phyloP scores from a whole-genome alignment of 2,888 invertebrate species.

The Scelioninae gen. 1 region DNA sequence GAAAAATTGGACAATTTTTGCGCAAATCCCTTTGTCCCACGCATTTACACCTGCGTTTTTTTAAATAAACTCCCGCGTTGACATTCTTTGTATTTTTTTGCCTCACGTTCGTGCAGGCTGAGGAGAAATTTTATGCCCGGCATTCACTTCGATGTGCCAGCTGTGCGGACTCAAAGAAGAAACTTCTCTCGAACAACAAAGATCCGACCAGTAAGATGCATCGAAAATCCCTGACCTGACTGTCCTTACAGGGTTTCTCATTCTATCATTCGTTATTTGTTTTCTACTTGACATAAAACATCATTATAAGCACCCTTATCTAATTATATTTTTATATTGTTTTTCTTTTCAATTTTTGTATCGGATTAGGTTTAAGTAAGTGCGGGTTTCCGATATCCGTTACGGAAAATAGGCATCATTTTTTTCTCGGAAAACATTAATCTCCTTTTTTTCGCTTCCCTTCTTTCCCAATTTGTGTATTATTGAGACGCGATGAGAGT shows the following conservation, averaged over 20 bases:
- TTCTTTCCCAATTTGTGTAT: slow-evolving; percentile 1
- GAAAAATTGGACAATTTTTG: slow-evolving; percentile 28
- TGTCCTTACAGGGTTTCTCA: slow-evolving; percentile 48
- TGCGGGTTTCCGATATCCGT: slow-evolving; percentile 9
- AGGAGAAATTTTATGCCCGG: slow-evolving; percentile 62
- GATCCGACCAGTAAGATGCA: slow-evolving; percentile 58
- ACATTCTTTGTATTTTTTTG: slow-evolving; percentile 53
- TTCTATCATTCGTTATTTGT: slow-evolving; percentile 22
- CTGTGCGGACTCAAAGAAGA: slow-evolving; percentile 62
- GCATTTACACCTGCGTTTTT: slow-evolving; percentile 63
- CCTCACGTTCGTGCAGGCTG: slow-evolving; percentile 28
- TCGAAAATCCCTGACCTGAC: slow-evolving; percentile 57
- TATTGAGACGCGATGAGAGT: not conserved
- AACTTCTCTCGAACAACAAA: slow-evolving; percentile 62
- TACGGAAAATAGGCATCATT: not conserved
- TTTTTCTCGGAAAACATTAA: slow-evolving; percentile 32
- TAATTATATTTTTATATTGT: not conserved
- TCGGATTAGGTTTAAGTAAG: not conserved
- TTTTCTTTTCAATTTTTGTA: not conserved
- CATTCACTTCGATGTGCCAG: slow-evolving; percentile 60
- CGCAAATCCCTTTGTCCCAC: slow-evolving; percentile 52
- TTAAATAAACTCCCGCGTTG: slow-evolving; percentile 53
- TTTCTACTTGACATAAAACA: slow-evolving; percentile 2
- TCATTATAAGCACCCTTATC: not conserved
- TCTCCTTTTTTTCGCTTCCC: slow-evolving; percentile 3